These are phyloP conservation scores for Poeciliopsis turrubarensis DNA, from an alignment of 2,113 vertebrate genomes.

Conservation along the genomic window DNA sequence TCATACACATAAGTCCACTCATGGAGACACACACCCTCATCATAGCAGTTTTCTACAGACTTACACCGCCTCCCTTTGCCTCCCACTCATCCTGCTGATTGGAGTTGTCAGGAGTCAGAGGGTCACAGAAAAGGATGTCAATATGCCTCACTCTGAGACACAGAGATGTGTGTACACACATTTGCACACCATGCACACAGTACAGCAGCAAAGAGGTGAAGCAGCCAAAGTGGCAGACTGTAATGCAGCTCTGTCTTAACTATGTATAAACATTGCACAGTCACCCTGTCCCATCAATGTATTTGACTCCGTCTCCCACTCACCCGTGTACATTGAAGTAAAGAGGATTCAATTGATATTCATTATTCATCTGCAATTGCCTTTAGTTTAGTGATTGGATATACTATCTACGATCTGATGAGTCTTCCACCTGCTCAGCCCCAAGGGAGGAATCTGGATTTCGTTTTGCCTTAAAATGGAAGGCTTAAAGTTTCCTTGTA, in stretches of 20 bases:
- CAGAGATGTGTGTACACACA: constrained; percentile 7
- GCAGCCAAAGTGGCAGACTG: constrained; percentile 50
- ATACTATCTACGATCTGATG: constrained; percentile 53
- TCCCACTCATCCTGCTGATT: constrained; percentile 72
- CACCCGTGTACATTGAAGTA: constrained; percentile 45
- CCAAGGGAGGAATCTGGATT: constrained; percentile 52
- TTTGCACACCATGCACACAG: background rate
- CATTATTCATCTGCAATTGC: constrained; percentile 85
- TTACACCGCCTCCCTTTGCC: constrained; percentile 43
- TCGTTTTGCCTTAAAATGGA: constrained; percentile 52
- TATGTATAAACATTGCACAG: constrained; percentile 54
- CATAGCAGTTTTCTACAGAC: constrained; percentile 38
- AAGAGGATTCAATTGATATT: constrained; percentile 81
- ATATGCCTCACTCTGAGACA: constrained; percentile 58
- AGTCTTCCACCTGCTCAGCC: constrained; percentile 36
- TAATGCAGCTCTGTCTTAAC: constrained; percentile 53
- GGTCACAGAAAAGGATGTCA: constrained; percentile 68
- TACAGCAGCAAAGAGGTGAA: constrained; percentile 25
- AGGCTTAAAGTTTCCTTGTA: background rate
- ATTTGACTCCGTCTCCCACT: constrained; percentile 53
- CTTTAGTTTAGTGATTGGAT: constrained; percentile 83
- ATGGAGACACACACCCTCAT: constrained; percentile 33
- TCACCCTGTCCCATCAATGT: constrained; percentile 57
- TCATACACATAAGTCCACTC: constrained; percentile 14
- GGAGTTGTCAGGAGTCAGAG: constrained; percentile 70